phyloP scores from a whole-genome alignment of 2,888 invertebrate genomes.

The Yponomeuta evonymella region DNA sequence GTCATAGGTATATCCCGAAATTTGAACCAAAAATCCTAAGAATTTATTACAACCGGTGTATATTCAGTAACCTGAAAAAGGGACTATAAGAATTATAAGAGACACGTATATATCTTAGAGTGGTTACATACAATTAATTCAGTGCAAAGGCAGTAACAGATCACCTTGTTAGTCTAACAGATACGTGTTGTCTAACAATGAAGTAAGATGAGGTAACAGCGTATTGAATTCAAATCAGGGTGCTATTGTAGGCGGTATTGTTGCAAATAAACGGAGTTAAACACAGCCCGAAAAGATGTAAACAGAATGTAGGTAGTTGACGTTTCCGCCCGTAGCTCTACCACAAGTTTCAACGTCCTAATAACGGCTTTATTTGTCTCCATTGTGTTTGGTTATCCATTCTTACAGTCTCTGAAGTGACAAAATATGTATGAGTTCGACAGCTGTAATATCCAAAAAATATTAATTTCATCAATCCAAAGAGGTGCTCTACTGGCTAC shows the following conservation, averaged over 20 bases:
- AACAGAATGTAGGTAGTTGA: background rate
- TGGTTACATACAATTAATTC: background rate
- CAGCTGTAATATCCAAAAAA: too few relatives aligned
- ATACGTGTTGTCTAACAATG: conserved; percentile 1
- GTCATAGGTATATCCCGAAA: too few relatives aligned
- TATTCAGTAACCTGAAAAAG: too few relatives aligned
- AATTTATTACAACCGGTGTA: too few relatives aligned
- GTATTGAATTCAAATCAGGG: conserved; percentile 1
- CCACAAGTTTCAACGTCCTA: background rate
- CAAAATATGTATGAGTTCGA: too few relatives aligned
- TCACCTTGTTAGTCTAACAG: background rate
- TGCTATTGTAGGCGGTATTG: background rate
- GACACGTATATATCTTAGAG: too few relatives aligned
- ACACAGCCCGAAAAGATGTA: background rate
- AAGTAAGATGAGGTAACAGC: background rate
- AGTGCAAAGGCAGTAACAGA: background rate
- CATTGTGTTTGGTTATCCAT: too few relatives aligned
- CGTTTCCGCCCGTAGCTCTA: background rate
- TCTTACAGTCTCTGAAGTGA: too few relatives aligned
- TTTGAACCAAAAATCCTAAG: too few relatives aligned
- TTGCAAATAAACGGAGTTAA: background rate
- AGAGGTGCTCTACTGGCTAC: too few relatives aligned
- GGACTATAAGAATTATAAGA: too few relatives aligned
- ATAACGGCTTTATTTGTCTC: background rate
- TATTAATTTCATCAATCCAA: too few relatives aligned